Base-by-base conservation (phyloP, 2,113 vertebrate genomes). In the Bufo bufo region DNA sequence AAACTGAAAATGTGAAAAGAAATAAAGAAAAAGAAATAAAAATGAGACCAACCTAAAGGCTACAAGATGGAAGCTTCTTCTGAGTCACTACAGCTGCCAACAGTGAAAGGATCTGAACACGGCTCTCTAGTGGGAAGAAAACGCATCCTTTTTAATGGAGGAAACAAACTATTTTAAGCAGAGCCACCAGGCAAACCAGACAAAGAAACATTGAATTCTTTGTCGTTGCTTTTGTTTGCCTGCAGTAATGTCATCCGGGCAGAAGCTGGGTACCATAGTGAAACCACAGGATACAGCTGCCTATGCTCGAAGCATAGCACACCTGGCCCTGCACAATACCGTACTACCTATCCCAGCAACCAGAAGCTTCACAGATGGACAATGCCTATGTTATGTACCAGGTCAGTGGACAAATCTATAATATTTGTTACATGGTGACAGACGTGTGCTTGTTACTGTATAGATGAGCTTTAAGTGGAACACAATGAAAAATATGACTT, bases 1-100 rank as follows among this genome's bases (percentile, higher is more conserved):
- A 71, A 84, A 71, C 82, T 52, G 47, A 83, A 83, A 66, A 81
- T 59, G n/a, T 7, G 13, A 50, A 50, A 59, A 69, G 59, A 45
- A 74, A 74, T 43, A 17, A 58, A 20, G 52, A 4, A 72, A 49
- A 49, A 81, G 47, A 81, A 54, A 33, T 33, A 61, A 50, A 85
- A 80, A 89, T 52, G 74, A 89, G 90, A 94, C 94, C 93, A 93
- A 94, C 92, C 93, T 90, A 91, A 91, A 13, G 88, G 89, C 91
- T 91, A 91, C 92, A 91, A 93, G 92, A 92, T 91, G 92, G 92
- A 91, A 92, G 92, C 90, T 83, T 93, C 94, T 93, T 94, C 94
- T 0, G 93, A 93, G 89, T 92, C 92, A 92, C 90, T 93, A 93
- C 91, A 91, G 92, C 90, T 92, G 93, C 92, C 93, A 92, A 90